Evolutionary conservation across 2,113 vertebrate species (phyloP).

Genomic region (Rhombomys opimus): DNA sequence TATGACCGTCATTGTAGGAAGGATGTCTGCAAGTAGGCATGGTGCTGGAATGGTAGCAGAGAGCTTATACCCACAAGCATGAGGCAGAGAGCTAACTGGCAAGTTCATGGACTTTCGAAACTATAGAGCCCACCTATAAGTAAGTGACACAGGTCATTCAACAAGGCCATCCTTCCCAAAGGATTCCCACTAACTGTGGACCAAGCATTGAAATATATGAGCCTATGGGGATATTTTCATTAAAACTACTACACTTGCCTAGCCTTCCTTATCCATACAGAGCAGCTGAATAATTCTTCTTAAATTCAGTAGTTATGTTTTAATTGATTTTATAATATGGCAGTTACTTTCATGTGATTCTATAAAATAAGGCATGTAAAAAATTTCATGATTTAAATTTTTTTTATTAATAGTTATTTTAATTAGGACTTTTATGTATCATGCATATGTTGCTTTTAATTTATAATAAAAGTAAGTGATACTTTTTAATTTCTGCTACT

Average conservation of each 20-base stretch:
- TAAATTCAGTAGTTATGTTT: conserved; percentile 38
- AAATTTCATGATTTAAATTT: conserved; percentile 51
- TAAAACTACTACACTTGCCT: not conserved
- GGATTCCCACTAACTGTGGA: not conserved
- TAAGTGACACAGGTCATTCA: not conserved
- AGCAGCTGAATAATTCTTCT: conserved; percentile 37
- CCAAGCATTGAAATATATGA: not conserved
- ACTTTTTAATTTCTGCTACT: conserved; percentile 18
- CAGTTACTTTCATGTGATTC: conserved; percentile 20
- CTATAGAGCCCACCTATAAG: not conserved
- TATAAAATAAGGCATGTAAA: conserved; percentile 36
- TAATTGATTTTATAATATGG: conserved; percentile 7
- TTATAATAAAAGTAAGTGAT: not conserved
- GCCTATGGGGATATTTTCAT: not conserved
- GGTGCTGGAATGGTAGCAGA: not conserved
- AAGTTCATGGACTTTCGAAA: not conserved
- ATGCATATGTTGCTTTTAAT: conserved; percentile 29
- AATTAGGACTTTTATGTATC: not conserved
- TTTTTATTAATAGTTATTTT: conserved; percentile 25
- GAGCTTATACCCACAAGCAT: not conserved
- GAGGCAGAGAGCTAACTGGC: not conserved
- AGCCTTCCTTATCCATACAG: not conserved
- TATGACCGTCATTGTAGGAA: not conserved
- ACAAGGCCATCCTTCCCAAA: not conserved
- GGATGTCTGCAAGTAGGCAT: not conserved